phyloP scores from a whole-genome alignment of 1,140 invertebrate genomes.

The Leucophenga varia region DNA sequence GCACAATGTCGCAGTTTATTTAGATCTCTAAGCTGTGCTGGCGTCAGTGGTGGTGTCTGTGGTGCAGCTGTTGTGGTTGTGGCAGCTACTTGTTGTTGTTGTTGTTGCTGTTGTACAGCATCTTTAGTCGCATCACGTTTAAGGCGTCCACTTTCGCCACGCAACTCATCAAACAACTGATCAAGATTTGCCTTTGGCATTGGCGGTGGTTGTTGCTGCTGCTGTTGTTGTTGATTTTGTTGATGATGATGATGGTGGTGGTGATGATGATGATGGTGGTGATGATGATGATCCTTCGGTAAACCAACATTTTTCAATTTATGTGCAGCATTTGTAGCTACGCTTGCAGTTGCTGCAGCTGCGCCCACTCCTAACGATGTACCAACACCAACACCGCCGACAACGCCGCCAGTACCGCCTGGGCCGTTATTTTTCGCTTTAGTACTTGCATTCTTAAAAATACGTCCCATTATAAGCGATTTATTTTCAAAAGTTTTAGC shows the following conservation, averaged over 20 bases:
- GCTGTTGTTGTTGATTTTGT: too few relatives aligned
- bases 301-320: constrained; percentile 34
- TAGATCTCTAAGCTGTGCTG: constrained; percentile 6
- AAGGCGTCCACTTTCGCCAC: constrained; percentile 20
- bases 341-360: not conserved
- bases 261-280: constrained; percentile 12
- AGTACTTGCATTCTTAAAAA: constrained; percentile 60
- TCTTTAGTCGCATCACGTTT: not conserved
- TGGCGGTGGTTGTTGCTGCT: not conserved
- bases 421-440: constrained; percentile 14
- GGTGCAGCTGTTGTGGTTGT: constrained; percentile 3
- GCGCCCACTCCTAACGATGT: not conserved
- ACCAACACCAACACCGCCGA: constrained; percentile 14
- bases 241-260: constrained; percentile 9
- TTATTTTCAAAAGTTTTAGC: constrained; percentile 57
- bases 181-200: constrained; percentile 41
- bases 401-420: not conserved
- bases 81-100: not conserved
- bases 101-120: too few relatives aligned
- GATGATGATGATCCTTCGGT: constrained; percentile 10
- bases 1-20: too few relatives aligned
- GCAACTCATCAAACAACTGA: constrained; percentile 47
- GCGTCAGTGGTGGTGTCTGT: not conserved
- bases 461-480: constrained; percentile 60
- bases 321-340: constrained; percentile 15